These are phyloP conservation scores for Musca vetustissima DNA, from an alignment of 1,140 invertebrate genomes.

Conservation along the genomic window DNA sequence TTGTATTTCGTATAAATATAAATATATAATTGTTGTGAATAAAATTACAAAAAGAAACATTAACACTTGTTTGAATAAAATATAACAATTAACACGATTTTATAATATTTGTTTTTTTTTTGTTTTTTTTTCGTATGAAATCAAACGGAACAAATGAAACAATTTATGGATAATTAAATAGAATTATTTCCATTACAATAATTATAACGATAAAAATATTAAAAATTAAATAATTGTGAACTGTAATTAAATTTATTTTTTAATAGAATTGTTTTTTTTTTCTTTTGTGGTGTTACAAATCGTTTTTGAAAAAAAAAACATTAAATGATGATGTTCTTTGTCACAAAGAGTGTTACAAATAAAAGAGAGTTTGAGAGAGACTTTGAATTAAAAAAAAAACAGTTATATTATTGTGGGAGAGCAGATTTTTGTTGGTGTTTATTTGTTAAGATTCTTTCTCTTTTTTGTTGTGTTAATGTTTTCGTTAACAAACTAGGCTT, in stretches of 20 bases:
- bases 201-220: conserved; percentile 26
- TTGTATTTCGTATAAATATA: too few species aligned
- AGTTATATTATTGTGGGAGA: conserved; percentile 14
- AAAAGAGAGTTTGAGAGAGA: conserved; percentile 27
- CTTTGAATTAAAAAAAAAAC: conserved; percentile 11
- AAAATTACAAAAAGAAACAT: too few species aligned
- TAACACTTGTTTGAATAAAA: too few species aligned
- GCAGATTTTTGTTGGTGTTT: conserved; percentile 25
- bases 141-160: too few species aligned
- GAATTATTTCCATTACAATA: conserved; percentile 3
- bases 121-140: too few species aligned
- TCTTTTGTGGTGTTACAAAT: conserved; percentile 20
- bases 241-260: neutral
- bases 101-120: too few species aligned
- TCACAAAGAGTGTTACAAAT: neutral
- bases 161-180: too few species aligned
- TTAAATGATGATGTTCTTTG: conserved; percentile 7
- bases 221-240: conserved; percentile 26
- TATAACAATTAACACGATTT: too few species aligned
- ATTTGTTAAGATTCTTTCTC: conserved; percentile 17
- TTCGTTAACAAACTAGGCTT: conserved; percentile 28
- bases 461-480: conserved; percentile 24
- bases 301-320: conserved; percentile 18
- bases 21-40: too few species aligned
- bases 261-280: conserved; percentile 19